Base-by-base conservation (phyloP, 2,113 vertebrate species). In the Ictidomys tridecemlineatus region DNA sequence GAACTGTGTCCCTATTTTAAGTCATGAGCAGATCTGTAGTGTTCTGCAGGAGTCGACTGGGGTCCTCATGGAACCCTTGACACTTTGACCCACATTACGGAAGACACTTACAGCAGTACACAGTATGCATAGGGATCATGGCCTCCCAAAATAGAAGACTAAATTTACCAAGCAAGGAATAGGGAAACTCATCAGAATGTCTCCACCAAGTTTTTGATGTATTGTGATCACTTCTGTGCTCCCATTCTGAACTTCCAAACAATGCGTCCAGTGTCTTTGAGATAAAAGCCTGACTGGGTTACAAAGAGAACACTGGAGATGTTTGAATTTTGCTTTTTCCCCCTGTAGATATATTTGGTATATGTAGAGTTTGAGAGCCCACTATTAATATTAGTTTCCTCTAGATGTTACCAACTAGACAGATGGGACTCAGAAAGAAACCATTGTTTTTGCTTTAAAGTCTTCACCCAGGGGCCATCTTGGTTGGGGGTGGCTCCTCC, bases 1-100 rank as follows among this genome's bases (percentile, higher is more conserved):
- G 97, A 97, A 98, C 98, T 97, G 91, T 98, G 99, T 98, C 98
- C 98, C 98, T 98, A 98, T 98, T 98, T 98, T 98, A 98, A 98
- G 99, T 99, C 99, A 98, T 98, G 98, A 99, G 98, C 97, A 96
- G 97, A 98, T 97, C 96, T 97, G 91, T 96, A 98, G 95, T 95
- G 97, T 97, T 97, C 97, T 96, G 82, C n/a, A 65, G 97, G 98
- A 98, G 97, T 97, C 97, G 98, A 97, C 94, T 61, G 94, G 96
- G 94, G 67, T 98, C 95, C 93, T 97, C 93, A 92, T 94, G 93
- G 97, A 98, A 83, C 93, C 61, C 93, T 80, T 96, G 97, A 67
- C 74, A 96, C 93, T 97, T 61, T 94, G 96, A 96, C 97, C 98
- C 93, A 83, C 97, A 88, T 79, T 85, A 94, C 95, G 30, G 97